phyloP scores from a whole-genome alignment of 2,888 invertebrate species.

The Amblyjoppa fuscipennis region DNA sequence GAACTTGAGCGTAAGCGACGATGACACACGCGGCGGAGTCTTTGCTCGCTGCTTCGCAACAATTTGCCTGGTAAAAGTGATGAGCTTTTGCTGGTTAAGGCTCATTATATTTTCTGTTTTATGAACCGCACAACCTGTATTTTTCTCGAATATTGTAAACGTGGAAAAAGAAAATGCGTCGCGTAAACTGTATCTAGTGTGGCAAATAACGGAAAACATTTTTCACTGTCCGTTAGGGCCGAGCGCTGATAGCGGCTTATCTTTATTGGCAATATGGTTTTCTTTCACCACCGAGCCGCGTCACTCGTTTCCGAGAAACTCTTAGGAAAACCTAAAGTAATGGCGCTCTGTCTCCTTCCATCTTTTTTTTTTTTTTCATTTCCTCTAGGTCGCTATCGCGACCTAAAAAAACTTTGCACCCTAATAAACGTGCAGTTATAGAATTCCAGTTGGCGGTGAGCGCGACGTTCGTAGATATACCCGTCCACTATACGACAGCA shows the following conservation, averaged over 20 bases:
- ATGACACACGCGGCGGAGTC: background rate
- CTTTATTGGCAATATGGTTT: constrained; percentile 44
- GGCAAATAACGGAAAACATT: constrained; percentile 6
- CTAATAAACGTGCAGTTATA: constrained; percentile 24
- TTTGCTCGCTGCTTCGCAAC: constrained; percentile 14
- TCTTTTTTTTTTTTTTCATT: constrained; percentile 9
- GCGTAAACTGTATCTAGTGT: background rate
- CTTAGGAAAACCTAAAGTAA: constrained; percentile 44
- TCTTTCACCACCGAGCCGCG: background rate
- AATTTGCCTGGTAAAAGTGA: constrained; percentile 41
- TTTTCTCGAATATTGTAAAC: constrained; percentile 38
- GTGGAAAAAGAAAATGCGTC: constrained; percentile 5
- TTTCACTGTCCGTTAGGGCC: constrained; percentile 13
- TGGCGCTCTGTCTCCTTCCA: background rate
- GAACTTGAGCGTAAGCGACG: background rate
- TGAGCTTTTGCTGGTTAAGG: constrained; percentile 51
- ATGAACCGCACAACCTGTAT: constrained; percentile 32
- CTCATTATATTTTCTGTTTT: constrained; percentile 43
- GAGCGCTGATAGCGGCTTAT: constrained; percentile 45
- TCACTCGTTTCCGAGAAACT: constrained; percentile 45
- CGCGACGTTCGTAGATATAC: constrained; percentile 21
- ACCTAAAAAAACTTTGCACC: constrained; percentile 51
- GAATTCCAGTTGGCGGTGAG: constrained; percentile 48
- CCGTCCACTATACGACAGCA: constrained; percentile 24
- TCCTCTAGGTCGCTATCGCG: constrained; percentile 24